These are phyloP conservation scores for Coregonus suidteri DNA, from an alignment of 2,797 vertebrate genomes.

Conservation along the genomic window DNA sequence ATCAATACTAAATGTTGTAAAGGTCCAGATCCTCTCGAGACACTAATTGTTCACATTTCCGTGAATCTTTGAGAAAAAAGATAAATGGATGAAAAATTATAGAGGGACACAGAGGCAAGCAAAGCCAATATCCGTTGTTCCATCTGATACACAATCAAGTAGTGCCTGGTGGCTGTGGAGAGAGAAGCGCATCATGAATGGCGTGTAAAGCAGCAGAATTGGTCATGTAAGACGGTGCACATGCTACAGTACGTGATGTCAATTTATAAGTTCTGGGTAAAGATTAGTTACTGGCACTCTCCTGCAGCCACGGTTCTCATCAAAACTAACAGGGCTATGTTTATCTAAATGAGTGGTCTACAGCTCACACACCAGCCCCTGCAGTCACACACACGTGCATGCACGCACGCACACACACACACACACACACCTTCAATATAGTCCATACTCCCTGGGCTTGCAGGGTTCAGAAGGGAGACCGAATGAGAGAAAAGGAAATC, in stretches of 20 bases:
- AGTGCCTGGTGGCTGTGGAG: slow-evolving; percentile 27
- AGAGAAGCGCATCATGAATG: slow-evolving; percentile 17
- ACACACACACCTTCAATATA: not conserved
- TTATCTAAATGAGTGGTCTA: not conserved
- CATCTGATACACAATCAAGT: slow-evolving; percentile 36
- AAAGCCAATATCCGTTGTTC: slow-evolving; percentile 41
- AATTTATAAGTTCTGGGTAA: not conserved
- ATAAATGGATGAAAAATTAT: slow-evolving; percentile 33
- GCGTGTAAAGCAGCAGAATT: slow-evolving; percentile 29
- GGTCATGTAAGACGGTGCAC: slow-evolving; percentile 11
- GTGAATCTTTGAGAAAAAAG: slow-evolving; percentile 15
- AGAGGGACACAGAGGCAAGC: slow-evolving; percentile 34
- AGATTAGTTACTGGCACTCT: slow-evolving; percentile 19
- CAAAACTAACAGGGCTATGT: not conserved
- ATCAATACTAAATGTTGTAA: slow-evolving; percentile 8
- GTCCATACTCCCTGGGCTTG: not conserved
- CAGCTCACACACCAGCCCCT: not conserved
- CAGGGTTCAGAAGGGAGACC: not conserved
- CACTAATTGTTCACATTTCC: slow-evolving; percentile 33
- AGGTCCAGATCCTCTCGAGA: not conserved
- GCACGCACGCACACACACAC: no score
- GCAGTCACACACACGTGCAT: slow-evolving; percentile 9
- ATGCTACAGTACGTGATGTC: slow-evolving; percentile 10
- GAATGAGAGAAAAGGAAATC: not conserved
- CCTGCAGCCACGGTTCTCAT: not conserved